phyloP scores from a whole-genome alignment of 37 sponge, comb jelly and placozoan genomes.

The Halichondria panicea region DNA sequence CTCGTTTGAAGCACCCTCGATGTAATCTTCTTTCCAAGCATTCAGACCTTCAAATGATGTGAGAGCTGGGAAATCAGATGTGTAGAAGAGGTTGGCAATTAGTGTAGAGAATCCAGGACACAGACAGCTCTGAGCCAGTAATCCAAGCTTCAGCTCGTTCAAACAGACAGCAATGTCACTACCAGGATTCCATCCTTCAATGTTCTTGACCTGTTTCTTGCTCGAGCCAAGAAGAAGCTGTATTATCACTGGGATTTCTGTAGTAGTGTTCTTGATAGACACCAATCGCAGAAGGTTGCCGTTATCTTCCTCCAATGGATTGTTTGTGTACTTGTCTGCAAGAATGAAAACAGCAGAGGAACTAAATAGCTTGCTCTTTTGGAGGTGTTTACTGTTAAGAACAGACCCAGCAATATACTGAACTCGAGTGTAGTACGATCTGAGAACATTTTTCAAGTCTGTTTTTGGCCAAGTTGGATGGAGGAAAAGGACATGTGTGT shows the following conservation, averaged over 20 bases:
- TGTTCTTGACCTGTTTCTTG: constrained; percentile 17
- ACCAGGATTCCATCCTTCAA: constrained; percentile 37
- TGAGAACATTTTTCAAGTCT: constrained; percentile 41
- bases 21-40: constrained; percentile 47
- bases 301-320: constrained; percentile 57
- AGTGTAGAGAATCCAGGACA: constrained; percentile 85
- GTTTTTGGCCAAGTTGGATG: constrained; percentile 36
- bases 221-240: constrained; percentile 58
- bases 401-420: constrained; percentile 61
- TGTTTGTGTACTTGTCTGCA: constrained; percentile 29
- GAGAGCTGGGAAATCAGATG: constrained; percentile 13
- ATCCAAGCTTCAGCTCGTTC: constrained; percentile 70
- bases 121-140: constrained; percentile 70
- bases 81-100: constrained; percentile 68
- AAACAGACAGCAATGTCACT: constrained; percentile 62
- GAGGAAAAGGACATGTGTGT: constrained; percentile 66
- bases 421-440: constrained; percentile 55
- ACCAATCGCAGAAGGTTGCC: constrained; percentile 64
- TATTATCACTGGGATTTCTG: constrained; percentile 54
- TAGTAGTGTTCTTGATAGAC: constrained; percentile 72
- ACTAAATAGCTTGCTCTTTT: constrained; percentile 28
- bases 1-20: constrained; percentile 65
- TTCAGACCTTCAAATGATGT: background rate
- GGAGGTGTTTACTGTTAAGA: constrained; percentile 45
- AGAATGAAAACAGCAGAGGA: constrained; percentile 68